Evolutionary conservation across 37 sponge, comb jelly and placozoan species (phyloP).

Genomic region (Hexactinellida sp.): DNA sequence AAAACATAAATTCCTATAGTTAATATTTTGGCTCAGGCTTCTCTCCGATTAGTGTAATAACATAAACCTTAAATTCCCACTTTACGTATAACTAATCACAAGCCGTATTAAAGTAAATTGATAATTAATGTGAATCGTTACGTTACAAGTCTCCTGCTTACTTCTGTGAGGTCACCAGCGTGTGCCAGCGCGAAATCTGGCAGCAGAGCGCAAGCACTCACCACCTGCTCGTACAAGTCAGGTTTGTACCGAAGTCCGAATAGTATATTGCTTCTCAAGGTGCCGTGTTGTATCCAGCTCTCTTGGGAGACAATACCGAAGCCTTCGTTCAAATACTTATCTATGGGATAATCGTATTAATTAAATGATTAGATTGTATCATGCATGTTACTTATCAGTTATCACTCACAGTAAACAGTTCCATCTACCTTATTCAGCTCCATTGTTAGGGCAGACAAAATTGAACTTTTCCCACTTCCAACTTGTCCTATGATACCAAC

Average conservation of each 20-base stretch:
- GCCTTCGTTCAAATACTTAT: constrained; percentile 27
- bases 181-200: neutral
- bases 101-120: too few relatives aligned
- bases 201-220: constrained; percentile 75
- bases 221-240: constrained; percentile 41
- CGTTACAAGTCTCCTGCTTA: too few relatives aligned
- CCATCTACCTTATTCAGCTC: constrained; percentile 63
- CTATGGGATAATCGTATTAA: constrained; percentile 21
- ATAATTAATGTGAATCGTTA: too few relatives aligned
- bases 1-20: neutral
- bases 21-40: neutral
- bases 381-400: neutral
- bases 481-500: constrained; percentile 74
- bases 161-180: neutral
- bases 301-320: constrained; percentile 41
- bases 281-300: constrained; percentile 85
- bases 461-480: constrained; percentile 83
- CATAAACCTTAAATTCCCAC: too few relatives aligned
- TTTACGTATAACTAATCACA: too few relatives aligned
- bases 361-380: neutral
- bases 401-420: constrained; percentile 11
- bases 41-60: neutral
- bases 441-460: constrained; percentile 75
- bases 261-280: constrained; percentile 75
- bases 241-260: constrained; percentile 55